Evolutionary conservation across 2,797 vertebrate species (phyloP), one percentile per base, ranked within the genome.

Genomic region (Ibycter americanus): DNA sequence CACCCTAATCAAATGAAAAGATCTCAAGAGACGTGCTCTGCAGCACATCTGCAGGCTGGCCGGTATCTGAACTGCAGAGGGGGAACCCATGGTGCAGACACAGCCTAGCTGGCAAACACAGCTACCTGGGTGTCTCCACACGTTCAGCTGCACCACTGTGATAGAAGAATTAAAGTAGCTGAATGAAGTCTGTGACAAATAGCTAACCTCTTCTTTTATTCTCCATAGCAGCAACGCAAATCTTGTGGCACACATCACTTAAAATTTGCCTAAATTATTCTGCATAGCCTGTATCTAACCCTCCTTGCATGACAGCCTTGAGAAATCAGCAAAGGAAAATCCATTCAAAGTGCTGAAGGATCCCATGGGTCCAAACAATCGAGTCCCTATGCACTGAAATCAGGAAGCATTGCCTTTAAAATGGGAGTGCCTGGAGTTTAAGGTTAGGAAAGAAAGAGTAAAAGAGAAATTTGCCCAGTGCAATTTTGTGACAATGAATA

Each of bases 101-200:
- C 32, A 89, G 65, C 59, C 46, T 4, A 1, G 20, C 44, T 87
- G 62, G 8, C 31, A 83, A 65, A 70, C 1, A 1, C 0, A 0
- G 9, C 5, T 34, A 29, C 46, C 55, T 34, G 51, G 21, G 7
- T 26, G 20, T 25, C 54, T 46, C 21, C 51, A 40, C 32, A 29
- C 14, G 21, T n/a, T 42, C 4, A 5, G 17, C 17, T 73, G 23
- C 36, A 73, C 23, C 32, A 20, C 17, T 31, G 38, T 3, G 27
- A 88, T 0, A 25, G 67, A 58, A 80, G 16, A 83, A 81, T 26
- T 52, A 17, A 90, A 78, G 63, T 49, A 32, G 7, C 32, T 54
- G 10, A 83, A 71, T 56, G 9, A 78, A 68, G 12, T 4, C 42
- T n/a, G 12, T 36, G 46, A 73, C 56, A 86, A 88, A 84, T 36